Base-by-base conservation (phyloP, 2,113 vertebrate genomes). In the Cepphus grylle region DNA sequence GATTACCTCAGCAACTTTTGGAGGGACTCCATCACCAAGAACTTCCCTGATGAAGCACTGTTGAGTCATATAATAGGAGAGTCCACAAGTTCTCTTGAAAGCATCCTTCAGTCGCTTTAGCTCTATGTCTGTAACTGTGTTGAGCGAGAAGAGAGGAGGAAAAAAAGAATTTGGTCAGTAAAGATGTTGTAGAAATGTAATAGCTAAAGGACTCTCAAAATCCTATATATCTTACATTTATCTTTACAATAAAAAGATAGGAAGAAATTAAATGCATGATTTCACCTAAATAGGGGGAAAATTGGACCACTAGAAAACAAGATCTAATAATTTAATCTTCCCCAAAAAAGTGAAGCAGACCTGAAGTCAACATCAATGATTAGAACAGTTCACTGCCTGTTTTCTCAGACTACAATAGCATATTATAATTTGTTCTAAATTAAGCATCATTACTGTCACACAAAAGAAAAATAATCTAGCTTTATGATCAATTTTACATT, bases 31-130 rank as follows among this genome's bases (percentile, higher is more conserved):
- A 98, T 99, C 99, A 70, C 99, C 99, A 45, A 99, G 98, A 63
- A 99, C 99, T 96, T 99, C 99, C 95, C 98, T 98, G 98, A 99
- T 99, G 98, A 99, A 99, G 98, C 99, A 99, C 95, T 99, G 99
- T 95, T 99, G 99, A 97, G 98, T 99, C 99, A 99, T 99, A 95
- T 99, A 99, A 97, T 88, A 99, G 2, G 99, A 99, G 92, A 99
- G 98, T 70, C 99, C 99, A 92, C 99, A 99, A 69, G 99, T 99
- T 96, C 99, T 98, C 98, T 99, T 99, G 97, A 99, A 99, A 92
- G 99, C 99, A 99, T 99, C 99, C 97, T 99, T 99, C 96, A 99
- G 98, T 95, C 99, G 97, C 97, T 99, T 99, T 79, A 99, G 96
- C 93, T 99, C 99, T 96, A 99, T 98, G 98, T 99, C 99, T 40